Evolutionary conservation across 2,888 invertebrate genomes (phyloP).

Genomic region (Caenorhabditis parvicauda): DNA sequence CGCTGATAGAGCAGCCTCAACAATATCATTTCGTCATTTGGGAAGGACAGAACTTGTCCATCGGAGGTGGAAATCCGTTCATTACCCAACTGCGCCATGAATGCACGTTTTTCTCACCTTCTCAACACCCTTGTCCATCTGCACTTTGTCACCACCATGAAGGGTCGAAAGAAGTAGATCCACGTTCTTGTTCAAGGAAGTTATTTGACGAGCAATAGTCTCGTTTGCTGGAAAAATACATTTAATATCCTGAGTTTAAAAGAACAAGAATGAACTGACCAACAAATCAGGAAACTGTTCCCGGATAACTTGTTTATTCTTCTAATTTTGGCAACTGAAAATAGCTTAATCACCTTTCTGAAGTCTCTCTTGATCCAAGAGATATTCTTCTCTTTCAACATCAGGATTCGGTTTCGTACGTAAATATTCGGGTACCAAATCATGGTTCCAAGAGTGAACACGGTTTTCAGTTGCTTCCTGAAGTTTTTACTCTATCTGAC

Average conservation of each 20-base stretch:
- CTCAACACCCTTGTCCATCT: conserved; percentile 12
- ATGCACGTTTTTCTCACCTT: conserved; percentile 16
- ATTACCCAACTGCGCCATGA: too few species aligned
- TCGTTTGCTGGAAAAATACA: conserved; percentile 8
- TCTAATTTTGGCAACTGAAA: background rate
- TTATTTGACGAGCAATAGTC: conserved; percentile 29
- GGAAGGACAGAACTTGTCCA: background rate
- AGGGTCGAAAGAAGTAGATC: conserved; percentile 35
- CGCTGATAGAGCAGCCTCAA: conserved; percentile 8
- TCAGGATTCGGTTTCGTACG: conserved; percentile 35
- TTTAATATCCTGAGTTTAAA: background rate
- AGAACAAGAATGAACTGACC: background rate
- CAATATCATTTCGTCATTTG: conserved; percentile 13
- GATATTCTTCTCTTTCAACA: conserved; percentile 27
- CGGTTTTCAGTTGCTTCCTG: conserved; percentile 46
- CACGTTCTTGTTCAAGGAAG: conserved; percentile 47
- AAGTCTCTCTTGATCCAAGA: conserved; percentile 20
- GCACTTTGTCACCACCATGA: conserved; percentile 14
- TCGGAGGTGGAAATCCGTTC: too few species aligned
- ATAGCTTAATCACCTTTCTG: conserved; percentile 11
- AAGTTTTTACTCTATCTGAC: conserved; percentile 3
- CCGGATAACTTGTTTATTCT: background rate
- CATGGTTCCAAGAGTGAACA: conserved; percentile 53
- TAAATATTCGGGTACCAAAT: conserved; percentile 53
- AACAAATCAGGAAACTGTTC: too few species aligned